Evolutionary conservation across 2,888 invertebrate genomes (phyloP).

Genomic region (Blastobasis lacticolella): DNA sequence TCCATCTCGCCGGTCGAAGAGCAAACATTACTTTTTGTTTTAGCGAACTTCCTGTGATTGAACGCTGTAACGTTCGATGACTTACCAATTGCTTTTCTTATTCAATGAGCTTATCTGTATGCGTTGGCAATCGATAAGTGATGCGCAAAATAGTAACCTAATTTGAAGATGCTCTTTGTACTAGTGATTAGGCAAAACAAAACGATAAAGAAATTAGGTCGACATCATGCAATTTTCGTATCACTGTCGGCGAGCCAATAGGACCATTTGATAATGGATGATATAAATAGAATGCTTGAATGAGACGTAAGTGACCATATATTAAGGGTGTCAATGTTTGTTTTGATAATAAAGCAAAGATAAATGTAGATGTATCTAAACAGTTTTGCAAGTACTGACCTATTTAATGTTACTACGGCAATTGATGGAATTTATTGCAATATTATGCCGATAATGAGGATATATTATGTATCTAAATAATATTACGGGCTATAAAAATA

Average conservation of each 20-base stretch:
- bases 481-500: too few species aligned
- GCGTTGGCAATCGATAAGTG: not conserved
- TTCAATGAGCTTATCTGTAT: not conserved
- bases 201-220: slow-evolving; percentile 19
- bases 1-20: slow-evolving; percentile 13
- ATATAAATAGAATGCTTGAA: not conserved
- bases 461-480: too few species aligned
- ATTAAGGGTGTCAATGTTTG: too few species aligned
- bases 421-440: too few species aligned
- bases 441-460: too few species aligned
- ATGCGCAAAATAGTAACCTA: slow-evolving; percentile 10
- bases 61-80: slow-evolving; percentile 16
- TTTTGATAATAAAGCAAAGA: too few species aligned
- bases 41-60: slow-evolving; percentile 9
- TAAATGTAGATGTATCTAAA: too few species aligned
- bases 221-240: not conserved
- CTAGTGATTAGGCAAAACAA: slow-evolving; percentile 22
- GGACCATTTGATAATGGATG: not conserved
- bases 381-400: too few species aligned
- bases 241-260: not conserved
- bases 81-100: slow-evolving; percentile 1
- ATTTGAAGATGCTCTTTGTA: slow-evolving; percentile 38
- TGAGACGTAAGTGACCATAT: too few species aligned
- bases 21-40: slow-evolving; percentile 19
- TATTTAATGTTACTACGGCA: too few species aligned